These are phyloP conservation scores for Squalus acanthias DNA, from an alignment of 2,797 vertebrate species.

Conservation along the genomic window DNA sequence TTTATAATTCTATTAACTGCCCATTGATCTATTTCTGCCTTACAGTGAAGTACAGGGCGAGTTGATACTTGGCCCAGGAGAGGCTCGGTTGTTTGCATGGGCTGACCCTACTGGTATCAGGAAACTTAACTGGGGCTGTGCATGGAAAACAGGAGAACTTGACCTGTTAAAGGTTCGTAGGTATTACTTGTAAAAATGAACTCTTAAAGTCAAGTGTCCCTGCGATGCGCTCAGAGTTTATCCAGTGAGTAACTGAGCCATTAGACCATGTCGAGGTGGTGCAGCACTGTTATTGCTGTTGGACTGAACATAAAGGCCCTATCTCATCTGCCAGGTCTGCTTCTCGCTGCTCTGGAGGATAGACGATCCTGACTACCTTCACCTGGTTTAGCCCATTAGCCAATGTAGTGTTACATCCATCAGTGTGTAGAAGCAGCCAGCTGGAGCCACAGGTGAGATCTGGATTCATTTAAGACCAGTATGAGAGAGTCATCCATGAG, in stretches of 20 bases:
- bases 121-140: conserved; percentile 71
- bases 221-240: neutral
- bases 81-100: conserved; percentile 82
- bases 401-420: no score
- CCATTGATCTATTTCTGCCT: neutral
- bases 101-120: conserved; percentile 73
- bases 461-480: no score
- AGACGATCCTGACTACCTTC: no score
- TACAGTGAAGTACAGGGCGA: conserved; percentile 56
- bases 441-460: no score
- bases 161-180: conserved; percentile 78
- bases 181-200: neutral
- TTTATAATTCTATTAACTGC: neutral
- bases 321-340: no score
- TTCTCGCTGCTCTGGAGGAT: no score
- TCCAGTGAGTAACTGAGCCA: neutral
- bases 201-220: neutral
- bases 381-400: no score
- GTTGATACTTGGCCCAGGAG: conserved; percentile 64
- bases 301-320: no score
- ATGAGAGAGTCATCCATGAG: no score
- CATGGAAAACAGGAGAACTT: conserved; percentile 66
- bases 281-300: neutral
- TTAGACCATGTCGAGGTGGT: neutral
- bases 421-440: neutral